These are phyloP conservation scores for Hoplodrina blanda DNA, from an alignment of 2,888 invertebrate species.

Conservation along the genomic window DNA sequence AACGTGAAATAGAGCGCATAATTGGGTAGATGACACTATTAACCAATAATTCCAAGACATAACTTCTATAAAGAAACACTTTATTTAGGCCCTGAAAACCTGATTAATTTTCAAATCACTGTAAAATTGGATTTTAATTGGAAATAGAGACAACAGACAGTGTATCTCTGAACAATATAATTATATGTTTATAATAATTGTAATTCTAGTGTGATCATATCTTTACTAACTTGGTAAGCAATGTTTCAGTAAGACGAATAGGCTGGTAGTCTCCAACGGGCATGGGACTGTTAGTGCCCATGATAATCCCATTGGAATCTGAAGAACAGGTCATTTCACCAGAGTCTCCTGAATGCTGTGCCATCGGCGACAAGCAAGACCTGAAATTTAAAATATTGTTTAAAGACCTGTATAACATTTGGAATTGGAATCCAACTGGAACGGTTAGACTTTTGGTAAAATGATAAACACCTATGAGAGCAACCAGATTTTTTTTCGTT, in stretches of 20 bases:
- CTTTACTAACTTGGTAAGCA: constrained; percentile 76
- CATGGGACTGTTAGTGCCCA: constrained; percentile 24
- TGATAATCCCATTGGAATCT: constrained; percentile 52
- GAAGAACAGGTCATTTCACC: constrained; percentile 64
- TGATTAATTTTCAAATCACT: no score
- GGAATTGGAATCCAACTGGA: background rate
- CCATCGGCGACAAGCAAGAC: constrained; percentile 67
- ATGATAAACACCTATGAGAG: background rate
- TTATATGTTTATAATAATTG: no score
- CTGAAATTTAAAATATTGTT: constrained; percentile 62
- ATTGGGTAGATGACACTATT: background rate
- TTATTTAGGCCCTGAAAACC: no score
- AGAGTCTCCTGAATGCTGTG: constrained; percentile 64
- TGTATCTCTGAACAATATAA: no score
- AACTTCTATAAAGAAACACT: no score
- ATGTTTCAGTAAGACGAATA: constrained; percentile 74
- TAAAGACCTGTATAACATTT: background rate
- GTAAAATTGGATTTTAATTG: no score
- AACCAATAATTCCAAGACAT: no score
- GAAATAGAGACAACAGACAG: no score
- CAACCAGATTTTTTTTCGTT: background rate
- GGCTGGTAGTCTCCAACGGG: constrained; percentile 57
- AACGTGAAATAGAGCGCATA: no score
- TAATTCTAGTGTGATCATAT: background rate
- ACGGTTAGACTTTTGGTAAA: background rate